These are phyloP conservation scores for Halcyon smyrnensis DNA, from an alignment of 2,797 vertebrate genomes.

Conservation along the genomic window DNA sequence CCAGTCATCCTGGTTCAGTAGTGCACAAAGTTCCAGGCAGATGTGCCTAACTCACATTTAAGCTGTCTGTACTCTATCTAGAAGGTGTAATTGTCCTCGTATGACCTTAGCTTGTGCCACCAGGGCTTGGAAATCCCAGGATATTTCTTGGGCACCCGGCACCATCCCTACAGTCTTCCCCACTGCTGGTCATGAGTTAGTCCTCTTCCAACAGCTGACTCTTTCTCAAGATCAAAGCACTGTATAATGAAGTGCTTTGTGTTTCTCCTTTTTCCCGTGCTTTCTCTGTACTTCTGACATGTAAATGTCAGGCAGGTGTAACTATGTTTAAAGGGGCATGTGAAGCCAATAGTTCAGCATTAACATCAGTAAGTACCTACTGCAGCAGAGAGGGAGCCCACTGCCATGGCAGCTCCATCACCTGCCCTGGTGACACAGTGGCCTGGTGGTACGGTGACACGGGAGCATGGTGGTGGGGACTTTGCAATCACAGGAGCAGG, in stretches of 20 bases:
- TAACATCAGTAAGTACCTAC: not conserved
- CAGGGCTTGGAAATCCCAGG: not conserved
- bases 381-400: not conserved
- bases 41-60: not conserved
- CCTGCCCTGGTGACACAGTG: not conserved
- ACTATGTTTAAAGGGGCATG: not conserved
- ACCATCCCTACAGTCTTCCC: not conserved
- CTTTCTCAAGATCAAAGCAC: constrained; percentile 16
- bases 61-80: not conserved
- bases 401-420: not conserved
- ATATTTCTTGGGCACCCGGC: accelerated
- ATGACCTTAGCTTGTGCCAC: not conserved
- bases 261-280: constrained; percentile 50
- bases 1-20: not conserved
- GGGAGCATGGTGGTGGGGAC: not conserved
- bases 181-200: not conserved
- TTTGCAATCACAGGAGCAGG: constrained; percentile 40
- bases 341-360: not conserved
- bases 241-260: constrained; percentile 1
- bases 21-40: not conserved
- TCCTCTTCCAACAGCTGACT: not conserved
- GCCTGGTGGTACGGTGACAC: not conserved
- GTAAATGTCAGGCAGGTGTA: constrained; percentile 37
- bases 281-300: constrained; percentile 42
- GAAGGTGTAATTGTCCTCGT: not conserved